Evolutionary conservation across 2,888 invertebrate genomes (phyloP).

Genomic region (Alviniconcha strummeri): DNA sequence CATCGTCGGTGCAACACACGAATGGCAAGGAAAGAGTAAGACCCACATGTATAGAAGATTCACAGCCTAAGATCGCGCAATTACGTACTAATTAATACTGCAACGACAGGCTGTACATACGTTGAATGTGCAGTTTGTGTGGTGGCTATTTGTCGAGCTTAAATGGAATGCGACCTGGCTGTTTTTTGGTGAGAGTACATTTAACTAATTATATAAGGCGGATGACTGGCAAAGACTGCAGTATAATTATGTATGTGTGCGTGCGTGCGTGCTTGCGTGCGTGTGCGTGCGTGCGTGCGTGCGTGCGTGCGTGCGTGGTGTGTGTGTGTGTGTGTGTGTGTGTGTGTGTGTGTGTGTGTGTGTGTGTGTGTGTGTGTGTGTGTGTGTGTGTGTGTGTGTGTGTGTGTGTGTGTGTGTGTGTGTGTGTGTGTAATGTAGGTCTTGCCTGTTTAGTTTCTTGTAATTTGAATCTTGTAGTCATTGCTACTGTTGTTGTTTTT

Average conservation of each 20-base stretch:
- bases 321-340: conserved; percentile 5
- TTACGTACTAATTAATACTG: no score
- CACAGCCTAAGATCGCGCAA: no score
- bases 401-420: conserved; percentile 1
- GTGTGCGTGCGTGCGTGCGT: conserved; percentile 16
- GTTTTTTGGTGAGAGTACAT: no score
- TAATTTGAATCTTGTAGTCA: background rate
- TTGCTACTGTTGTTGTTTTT: background rate
- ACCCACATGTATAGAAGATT: no score
- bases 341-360: background rate
- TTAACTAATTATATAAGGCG: no score
- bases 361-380: background rate
- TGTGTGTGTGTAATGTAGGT: background rate
- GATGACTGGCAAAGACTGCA: background rate
- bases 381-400: background rate
- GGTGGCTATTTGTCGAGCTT: no score
- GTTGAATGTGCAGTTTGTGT: no score
- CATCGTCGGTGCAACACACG: no score
- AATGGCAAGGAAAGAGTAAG: no score
- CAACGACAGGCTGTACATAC: no score
- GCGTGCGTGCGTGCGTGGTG: conserved; percentile 3
- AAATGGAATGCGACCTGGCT: no score
- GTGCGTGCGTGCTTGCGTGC: conserved; percentile 19
- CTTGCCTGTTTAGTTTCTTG: no score
- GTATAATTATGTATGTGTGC: background rate